Evolutionary conservation across 2,888 invertebrate species (phyloP).

Genomic region (Machimus atricapillus): DNA sequence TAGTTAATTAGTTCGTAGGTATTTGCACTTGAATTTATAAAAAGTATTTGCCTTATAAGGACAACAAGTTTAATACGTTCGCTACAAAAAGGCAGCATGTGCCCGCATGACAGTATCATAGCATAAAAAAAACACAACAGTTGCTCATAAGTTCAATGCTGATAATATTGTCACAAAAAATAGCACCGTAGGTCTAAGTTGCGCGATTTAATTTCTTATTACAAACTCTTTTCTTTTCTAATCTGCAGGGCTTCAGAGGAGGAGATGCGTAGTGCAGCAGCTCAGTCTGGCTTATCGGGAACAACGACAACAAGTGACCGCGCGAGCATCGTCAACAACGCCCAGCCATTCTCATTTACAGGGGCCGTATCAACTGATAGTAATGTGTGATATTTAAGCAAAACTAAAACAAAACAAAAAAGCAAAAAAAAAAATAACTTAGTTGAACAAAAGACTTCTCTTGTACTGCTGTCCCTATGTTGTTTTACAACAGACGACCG

Average conservation of each 20-base stretch:
- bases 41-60: background rate
- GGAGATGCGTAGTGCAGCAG: slow-evolving; percentile 78
- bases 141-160: background rate
- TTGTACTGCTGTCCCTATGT: background rate
- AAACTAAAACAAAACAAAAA: slow-evolving; percentile 6
- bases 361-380: slow-evolving; percentile 72
- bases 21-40: background rate
- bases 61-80: background rate
- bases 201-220: background rate
- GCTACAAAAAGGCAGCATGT: background rate
- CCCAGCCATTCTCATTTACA: slow-evolving; percentile 80
- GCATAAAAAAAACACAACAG: background rate
- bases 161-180: background rate
- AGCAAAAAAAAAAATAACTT: background rate
- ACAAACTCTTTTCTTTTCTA: background rate
- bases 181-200: background rate
- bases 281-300: slow-evolving; percentile 56
- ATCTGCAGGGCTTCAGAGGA: slow-evolving; percentile 74
- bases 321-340: slow-evolving; percentile 80
- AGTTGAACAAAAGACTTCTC: slow-evolving; percentile 22
- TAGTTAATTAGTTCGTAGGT: background rate
- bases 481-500: slow-evolving; percentile 5
- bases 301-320: slow-evolving; percentile 67
- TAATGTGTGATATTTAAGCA: slow-evolving; percentile 67
- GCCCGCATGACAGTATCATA: background rate